Conservation (phyloP, 64 coral and sea anemone genomes). For the Stichodactyla helianthus region DNA sequence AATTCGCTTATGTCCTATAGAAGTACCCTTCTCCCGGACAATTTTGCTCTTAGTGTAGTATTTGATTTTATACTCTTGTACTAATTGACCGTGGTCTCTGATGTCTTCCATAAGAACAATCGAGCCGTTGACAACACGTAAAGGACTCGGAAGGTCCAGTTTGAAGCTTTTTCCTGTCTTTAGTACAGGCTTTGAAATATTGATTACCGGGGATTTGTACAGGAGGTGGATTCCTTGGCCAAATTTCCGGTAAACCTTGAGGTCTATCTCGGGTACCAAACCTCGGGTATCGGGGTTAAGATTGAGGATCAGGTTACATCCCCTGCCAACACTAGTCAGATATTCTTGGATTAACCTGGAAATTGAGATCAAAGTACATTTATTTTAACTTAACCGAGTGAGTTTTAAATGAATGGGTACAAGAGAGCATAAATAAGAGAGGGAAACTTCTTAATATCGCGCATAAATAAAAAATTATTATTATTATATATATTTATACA, state of each 20-base stretch:
- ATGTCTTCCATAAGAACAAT: slow-evolving; percentile 53
- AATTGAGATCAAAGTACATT: neutral
- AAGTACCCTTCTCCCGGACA: neutral
- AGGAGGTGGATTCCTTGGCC: slow-evolving; percentile 36
- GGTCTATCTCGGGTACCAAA: slow-evolving; percentile 37
- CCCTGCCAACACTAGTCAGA: slow-evolving; percentile 50
- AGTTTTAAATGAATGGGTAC: neutral
- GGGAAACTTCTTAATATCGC: too few species aligned
- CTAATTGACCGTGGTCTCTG: slow-evolving; percentile 16
- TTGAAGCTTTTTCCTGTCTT: neutral
- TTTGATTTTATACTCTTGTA: slow-evolving; percentile 31
- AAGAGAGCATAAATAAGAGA: too few species aligned
- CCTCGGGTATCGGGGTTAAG: slow-evolving; percentile 55
- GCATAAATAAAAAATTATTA: too few species aligned
- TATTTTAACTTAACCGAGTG: neutral
- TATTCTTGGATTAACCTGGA: slow-evolving; percentile 38
- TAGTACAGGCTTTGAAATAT: neutral
- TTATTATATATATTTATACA: too few species aligned
- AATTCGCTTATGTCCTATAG: slow-evolving; percentile 62
- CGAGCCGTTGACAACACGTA: slow-evolving; percentile 23
- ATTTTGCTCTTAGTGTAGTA: neutral
- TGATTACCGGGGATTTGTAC: slow-evolving; percentile 34
- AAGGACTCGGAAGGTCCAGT: neutral
- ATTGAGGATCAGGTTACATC: slow-evolving; percentile 46
- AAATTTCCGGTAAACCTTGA: slow-evolving; percentile 20